Evolutionary conservation across 1,140 invertebrate species (phyloP).

Genomic region (Arion vulgaris): DNA sequence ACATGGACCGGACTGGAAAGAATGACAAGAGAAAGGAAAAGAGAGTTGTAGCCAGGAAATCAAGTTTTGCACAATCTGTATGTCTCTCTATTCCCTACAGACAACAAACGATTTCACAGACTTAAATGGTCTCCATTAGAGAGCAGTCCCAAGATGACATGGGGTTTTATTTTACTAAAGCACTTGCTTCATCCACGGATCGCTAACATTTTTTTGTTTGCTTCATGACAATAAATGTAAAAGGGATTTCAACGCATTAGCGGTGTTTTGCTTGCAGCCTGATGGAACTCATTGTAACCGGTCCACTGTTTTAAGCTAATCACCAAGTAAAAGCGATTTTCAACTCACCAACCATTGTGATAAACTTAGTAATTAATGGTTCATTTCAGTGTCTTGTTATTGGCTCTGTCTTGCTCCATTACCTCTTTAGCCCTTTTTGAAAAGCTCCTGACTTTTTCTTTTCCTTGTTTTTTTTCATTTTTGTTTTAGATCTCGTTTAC

Average conservation of each 20-base stretch:
- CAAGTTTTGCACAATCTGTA: no score
- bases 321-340: slow-evolving; percentile 15
- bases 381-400: slow-evolving; percentile 29
- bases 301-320: slow-evolving; percentile 30
- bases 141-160: no score
- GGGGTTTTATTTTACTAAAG: no score
- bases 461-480: no score
- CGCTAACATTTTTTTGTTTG: no score
- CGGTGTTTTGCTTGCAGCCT: slow-evolving; percentile 11
- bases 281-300: not conserved
- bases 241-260: slow-evolving; percentile 23
- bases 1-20: no score
- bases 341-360: slow-evolving; percentile 19
- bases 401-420: slow-evolving; percentile 25
- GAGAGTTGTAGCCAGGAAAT: no score
- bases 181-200: no score
- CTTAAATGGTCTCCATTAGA: no score
- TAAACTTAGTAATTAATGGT: slow-evolving; percentile 24
- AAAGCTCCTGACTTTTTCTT: not conserved
- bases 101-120: no score
- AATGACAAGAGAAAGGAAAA: no score
- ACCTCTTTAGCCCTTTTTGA: slow-evolving; percentile 15
- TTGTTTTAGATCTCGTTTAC: not conserved
- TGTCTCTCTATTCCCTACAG: no score
- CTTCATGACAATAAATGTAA: slow-evolving; percentile 22